These are phyloP conservation scores for Epiblema foenella DNA, from an alignment of 2,888 invertebrate species.

Conservation along the genomic window DNA sequence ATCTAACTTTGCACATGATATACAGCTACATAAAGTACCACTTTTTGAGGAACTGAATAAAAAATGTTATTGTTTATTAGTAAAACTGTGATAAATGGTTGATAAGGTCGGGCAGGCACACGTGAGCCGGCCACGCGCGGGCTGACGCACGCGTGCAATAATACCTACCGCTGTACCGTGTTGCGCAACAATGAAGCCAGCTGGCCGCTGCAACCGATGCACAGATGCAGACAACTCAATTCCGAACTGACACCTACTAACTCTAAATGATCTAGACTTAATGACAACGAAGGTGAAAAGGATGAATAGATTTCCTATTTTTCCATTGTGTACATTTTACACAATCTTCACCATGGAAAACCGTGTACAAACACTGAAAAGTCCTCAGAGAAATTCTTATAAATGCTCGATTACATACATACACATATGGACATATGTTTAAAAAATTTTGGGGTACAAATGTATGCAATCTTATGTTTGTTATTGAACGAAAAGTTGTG, in stretches of 20 bases:
- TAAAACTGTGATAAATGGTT: slow-evolving; percentile 27
- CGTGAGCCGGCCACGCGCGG: slow-evolving; percentile 57
- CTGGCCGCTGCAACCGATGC: slow-evolving; percentile 58
- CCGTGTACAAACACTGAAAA: background rate
- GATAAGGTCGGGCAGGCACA: slow-evolving; percentile 47
- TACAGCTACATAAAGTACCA: no score
- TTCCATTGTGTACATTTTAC: background rate
- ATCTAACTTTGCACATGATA: no score
- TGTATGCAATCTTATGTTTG: background rate
- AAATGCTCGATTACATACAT: background rate
- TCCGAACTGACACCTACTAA: slow-evolving; percentile 50
- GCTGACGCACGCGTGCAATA: slow-evolving; percentile 64
- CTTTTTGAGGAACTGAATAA: no score
- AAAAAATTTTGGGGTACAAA: background rate
- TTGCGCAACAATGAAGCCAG: slow-evolving; percentile 69
- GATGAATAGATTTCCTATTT: background rate
- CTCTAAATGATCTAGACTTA: background rate
- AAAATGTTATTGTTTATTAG: slow-evolving; percentile 29
- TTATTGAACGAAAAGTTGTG: slow-evolving; percentile 17
- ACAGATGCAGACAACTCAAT: slow-evolving; percentile 55
- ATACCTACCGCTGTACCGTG: slow-evolving; percentile 56
- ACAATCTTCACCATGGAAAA: background rate
- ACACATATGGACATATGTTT: no score
- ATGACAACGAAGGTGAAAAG: background rate
- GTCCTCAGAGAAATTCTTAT: background rate